Base-by-base conservation (phyloP, 2,888 invertebrate species). In the Apodemia duryi region DNA sequence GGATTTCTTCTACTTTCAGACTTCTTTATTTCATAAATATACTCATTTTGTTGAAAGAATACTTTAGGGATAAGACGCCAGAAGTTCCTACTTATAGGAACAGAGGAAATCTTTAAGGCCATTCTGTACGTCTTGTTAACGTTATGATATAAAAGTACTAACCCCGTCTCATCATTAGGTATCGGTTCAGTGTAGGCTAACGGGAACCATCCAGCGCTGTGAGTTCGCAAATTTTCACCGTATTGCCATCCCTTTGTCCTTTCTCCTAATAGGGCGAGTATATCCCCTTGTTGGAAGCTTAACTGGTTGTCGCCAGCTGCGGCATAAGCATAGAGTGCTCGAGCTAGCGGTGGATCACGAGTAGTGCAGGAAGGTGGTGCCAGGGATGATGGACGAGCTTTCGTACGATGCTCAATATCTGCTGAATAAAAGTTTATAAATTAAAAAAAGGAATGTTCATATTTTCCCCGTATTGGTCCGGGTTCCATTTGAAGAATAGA, bases 201-300 rank as follows among this genome's bases (percentile, higher is more conserved):
- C 1, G 98, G 98, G 86, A 98, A 98, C 98, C 98, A 98, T 46
- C 98, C 98, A 71, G 97, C 96, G 80, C 96, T 95, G 81, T 97
- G 97, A n/a, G 97, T 97, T 66, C 97, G 94, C 73, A 97, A 86
- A 86, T 98, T 98, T 84, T 98, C 98, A n/a, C 98, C 98, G 78
- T 98, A 98, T 86, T 98, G 98, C 98, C 98, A 98, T 35, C 98
- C 98, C 83, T 98, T 98, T 73, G 97, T 97, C 73, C 97, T 94
- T 76, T 97, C 97, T 32, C 98, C 98, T 75, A 98, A 95, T 71
- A 98, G 86, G 7, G 97, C 96, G 66, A 98, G 95, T 68, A 96
- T 93, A 85, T 98, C 98, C 69, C 97, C 97, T 88, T 98, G 97
- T 70, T 96, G 95, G 90, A 98, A 98, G 80, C 96, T 96, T 68